Evolutionary conservation across 1,140 invertebrate species (phyloP), one percentile per base, ranked within the genome.

Genomic region (Gryllus bimaculatus): DNA sequence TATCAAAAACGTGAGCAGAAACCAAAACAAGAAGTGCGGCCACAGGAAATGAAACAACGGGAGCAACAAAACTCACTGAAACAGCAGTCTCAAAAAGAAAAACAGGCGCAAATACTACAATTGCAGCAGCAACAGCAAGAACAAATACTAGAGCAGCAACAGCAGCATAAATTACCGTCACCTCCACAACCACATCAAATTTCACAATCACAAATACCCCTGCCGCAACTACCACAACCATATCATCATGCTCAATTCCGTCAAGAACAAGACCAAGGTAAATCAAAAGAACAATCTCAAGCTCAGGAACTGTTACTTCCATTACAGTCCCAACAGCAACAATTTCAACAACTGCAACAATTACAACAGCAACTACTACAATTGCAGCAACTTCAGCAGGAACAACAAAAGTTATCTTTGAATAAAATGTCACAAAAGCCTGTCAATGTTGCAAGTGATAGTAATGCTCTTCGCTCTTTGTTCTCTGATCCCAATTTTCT

Each of bases 401-500:
- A 77, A 77, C 8, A 18, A 8, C 20, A 47, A 21, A 47, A 49
- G 48, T 20, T 20, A 15, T 26, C 21, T 2, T 39, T 26, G 18
- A 13, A 26, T n/a, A 75, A 73, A 75, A 75, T 74, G n/a, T 74
- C 78, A 74, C 74, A n/a, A 49, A 74, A 74, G 48, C 5, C 47
- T 18, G 47, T 47, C 15, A 20, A 26, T n/a, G 21, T 66, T 8
- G 39, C 66, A 20, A 3, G 47, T n/a, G n/a, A 49, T 8, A 47
- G 18, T n/a, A 74, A 48, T 74, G 20, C 78, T 10, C 73, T 48
- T 48, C 49, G 47, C 21, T 74, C 73, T 6, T 12, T 79, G 8
- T 79, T 79, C 26, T 47, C 73, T 3, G 78, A 79, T 49, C 73
- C 73, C 18, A 74, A 47, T 75, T 12, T 79, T 12, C 73, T 79